Evolutionary conservation across 2,797 vertebrate species (phyloP), one percentile per base, ranked within the genome.

Genomic region (Aplochiton taeniatus): DNA sequence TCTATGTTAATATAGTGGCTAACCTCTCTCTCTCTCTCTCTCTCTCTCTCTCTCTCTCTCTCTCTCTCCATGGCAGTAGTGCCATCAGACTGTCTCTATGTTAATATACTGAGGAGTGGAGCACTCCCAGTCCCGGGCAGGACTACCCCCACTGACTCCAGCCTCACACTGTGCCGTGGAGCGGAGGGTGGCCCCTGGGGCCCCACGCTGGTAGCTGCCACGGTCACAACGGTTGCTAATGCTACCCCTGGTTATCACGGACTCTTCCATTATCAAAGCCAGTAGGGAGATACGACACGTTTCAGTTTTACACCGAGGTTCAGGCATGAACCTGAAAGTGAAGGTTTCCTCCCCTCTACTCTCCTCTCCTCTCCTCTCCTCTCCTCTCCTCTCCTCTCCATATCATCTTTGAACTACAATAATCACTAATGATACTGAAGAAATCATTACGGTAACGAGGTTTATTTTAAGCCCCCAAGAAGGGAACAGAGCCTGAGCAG

Each of bases 41-140:
- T 79, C 83, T 83, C 83, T 82, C 49, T 62, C 16, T 57, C 20
- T 18, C 44, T 17, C 16, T 1, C 13, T 13, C 16, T 54, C 42
- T 60, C 19, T 54, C 49, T 43, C 10, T 46, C 16, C 41, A 43
- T 86, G 87, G 86, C 87, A 87, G 79, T 83, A 80, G 77, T 87
- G 81, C 80, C 82, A 31, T 31, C 31, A 31, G 31, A 70, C 85
- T 80, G 87, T 86, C 84, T 89, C 83, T 87, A 89, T 89, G 88
- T 88, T 90, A 89, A 90, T 90, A 79, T 85, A 89, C 83, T 86
- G 82, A 78, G 52, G 11, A 11, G 52, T 54, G 18, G 18, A 20
- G 17, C 4, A 54, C 52, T 31, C 31, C 14, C 52, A 19, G 52
- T 20, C 8, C 31, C 31, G 6, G 31, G 10, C 18, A 19, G 52